Base-by-base conservation (phyloP, 2,113 vertebrate species). In the Zeus faber region DNA sequence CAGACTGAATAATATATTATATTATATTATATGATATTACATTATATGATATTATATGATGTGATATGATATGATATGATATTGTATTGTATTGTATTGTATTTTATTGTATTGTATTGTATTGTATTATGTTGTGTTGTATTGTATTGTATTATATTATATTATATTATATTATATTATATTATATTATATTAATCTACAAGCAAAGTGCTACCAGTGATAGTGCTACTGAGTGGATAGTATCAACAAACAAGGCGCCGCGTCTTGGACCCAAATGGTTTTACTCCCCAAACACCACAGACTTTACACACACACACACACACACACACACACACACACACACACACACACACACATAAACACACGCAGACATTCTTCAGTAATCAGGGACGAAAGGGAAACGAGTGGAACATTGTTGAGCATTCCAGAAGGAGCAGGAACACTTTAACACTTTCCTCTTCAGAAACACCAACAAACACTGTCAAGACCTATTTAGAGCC, bases 381-480 rank as follows among this genome's bases (percentile, higher is more conserved):
- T 37, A 37, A 37, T n/a, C 11, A 37, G n/a, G 33, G 11, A n/a
- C 11, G 5, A 37, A 37, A n/a, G n/a, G 33, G 33, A 37, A 37
- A 37, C 33, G 11, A 37, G 33, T 37, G 4, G 33, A n/a, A 11
- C 33, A 11, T 37, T 37, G 11, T 37, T 14, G 33, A 37, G n/a
- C 13, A 11, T n/a, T 37, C 33, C 33, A 11, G 2, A 37, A 14
- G 33, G 14, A 37, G n/a, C 13, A 14, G 33, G 33, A 37, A 5
- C 33, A 37, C 33, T 37, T 37, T 37, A 37, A 37, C 33, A 11
- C 11, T 37, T 37, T 37, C 33, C 33, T 37, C 33, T 14, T 37
- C 33, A 37, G 33, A 37, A 37, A 37, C 33, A 37, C 33, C 33
- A 37, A 37, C n/a, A 37, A 37, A 37, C 33, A 37, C 33, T 37